A percentile compares a stretch with the other conserved stretches of the same genome.
Evolutionary conservation across 2,113 vertebrate species (phyloP).

Genomic region (Sinosuthora webbiana): DNA sequence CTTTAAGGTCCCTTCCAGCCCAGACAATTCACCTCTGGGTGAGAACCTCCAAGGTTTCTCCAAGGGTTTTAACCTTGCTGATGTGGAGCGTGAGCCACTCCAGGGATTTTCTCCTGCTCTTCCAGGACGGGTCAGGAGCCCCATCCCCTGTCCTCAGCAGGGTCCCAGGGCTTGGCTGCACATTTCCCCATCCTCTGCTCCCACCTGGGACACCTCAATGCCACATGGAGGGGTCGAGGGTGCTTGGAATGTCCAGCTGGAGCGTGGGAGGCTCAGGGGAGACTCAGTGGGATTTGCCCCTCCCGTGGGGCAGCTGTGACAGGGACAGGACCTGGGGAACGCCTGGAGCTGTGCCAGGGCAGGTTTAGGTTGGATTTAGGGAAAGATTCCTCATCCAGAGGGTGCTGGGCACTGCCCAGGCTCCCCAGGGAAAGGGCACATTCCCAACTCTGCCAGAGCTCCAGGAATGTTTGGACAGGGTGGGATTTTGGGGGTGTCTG

Average conservation of each 20-base stretch:
- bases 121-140: not conserved
- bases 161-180: not conserved
- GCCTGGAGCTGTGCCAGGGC: not conserved
- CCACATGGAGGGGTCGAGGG: not conserved
- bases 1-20: too few species aligned
- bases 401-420: not conserved
- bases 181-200: not conserved
- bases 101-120: not conserved
- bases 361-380: accelerated
- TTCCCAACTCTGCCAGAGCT: not conserved
- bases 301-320: accelerated
- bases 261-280: not conserved
- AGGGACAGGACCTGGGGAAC: not conserved
- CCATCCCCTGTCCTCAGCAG: not conserved
- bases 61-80: not conserved
- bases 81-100: accelerated
- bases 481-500: not conserved
- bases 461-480: accelerated
- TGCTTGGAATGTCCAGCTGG: not conserved
- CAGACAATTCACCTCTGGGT: accelerated
- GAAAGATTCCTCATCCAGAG: not conserved
- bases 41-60: not conserved
- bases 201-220: not conserved
- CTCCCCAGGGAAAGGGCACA: not conserved
- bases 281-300: accelerated